A percentile compares a stretch with the other conserved stretches of the same genome.
These are phyloP conservation scores for Hetaerina americana DNA, from an alignment of 1,140 invertebrate species.

Conservation along the genomic window DNA sequence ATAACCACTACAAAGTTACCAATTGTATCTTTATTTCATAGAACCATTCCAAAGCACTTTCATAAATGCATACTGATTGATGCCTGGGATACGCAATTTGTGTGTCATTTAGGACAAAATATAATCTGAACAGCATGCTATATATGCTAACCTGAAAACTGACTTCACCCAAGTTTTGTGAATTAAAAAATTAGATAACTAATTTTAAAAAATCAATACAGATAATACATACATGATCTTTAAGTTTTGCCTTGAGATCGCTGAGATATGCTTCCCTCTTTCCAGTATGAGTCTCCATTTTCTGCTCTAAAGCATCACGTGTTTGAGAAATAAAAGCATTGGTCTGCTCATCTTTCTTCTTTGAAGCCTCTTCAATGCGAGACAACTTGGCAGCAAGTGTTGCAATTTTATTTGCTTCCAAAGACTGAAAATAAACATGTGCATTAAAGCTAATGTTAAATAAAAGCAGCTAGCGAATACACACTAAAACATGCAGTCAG, in stretches of 20 bases:
- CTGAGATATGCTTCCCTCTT: constrained; percentile 80
- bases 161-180: not conserved
- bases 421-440: constrained; percentile 40
- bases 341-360: constrained; percentile 76
- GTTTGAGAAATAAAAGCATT: constrained; percentile 68
- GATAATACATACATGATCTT: constrained; percentile 48
- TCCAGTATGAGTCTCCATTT: constrained; percentile 76
- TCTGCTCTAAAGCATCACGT: constrained; percentile 72
- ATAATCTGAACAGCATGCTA: no score
- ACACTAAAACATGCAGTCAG: no score
- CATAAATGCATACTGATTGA: no score
- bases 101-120: no score
- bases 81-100: no score
- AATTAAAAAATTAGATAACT: not conserved
- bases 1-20: no score
- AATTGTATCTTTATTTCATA: no score
- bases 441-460: no score
- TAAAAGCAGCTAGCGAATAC: no score
- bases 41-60: no score
- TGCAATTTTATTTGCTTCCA: constrained; percentile 73
- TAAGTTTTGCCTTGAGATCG: constrained; percentile 72
- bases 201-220: not conserved
- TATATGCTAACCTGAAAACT: no score
- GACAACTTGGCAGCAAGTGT: constrained; percentile 63
- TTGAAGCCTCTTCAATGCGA: constrained; percentile 78